Percentiles rank a stretch among this genome's conserved stretches.
These are phyloP conservation scores for Rhincodon typus DNA, from an alignment of 2,797 vertebrate species.

Conservation along the genomic window DNA sequence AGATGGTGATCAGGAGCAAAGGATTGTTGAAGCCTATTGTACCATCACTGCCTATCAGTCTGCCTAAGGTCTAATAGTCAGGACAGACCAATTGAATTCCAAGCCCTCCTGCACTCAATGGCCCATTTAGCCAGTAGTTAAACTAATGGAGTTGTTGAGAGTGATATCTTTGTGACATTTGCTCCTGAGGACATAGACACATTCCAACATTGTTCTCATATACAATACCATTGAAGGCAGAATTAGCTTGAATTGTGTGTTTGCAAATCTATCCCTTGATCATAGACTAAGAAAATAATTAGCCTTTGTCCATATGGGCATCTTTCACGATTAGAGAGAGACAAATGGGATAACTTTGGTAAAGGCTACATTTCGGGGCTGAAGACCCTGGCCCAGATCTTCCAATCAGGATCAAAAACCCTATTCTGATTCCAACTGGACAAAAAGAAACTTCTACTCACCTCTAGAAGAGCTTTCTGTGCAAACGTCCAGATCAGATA, in stretches of 20 bases:
- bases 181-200: not conserved
- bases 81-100: not conserved
- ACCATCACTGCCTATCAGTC: not conserved
- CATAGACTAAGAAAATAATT: not conserved
- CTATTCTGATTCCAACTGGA: too few relatives aligned
- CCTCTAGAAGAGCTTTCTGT: too few relatives aligned
- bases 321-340: not conserved
- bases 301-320: not conserved
- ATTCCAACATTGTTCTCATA: not conserved
- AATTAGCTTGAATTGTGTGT: not conserved
- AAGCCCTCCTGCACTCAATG: not conserved
- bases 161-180: not conserved
- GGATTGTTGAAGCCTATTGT: not conserved
- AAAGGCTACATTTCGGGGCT: not conserved
- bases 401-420: too few relatives aligned
- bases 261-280: not conserved
- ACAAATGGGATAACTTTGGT: not conserved
- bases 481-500: too few relatives aligned
- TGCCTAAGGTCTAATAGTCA: not conserved
- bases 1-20: not conserved
- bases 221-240: not conserved
- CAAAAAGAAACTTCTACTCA: too few relatives aligned
- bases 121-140: not conserved
- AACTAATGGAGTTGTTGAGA: not conserved
- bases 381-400: not conserved